Evolutionary conservation across 2,797 vertebrate species (phyloP), one percentile per base, ranked within the genome.

Genomic region (Artibeus lituratus): DNA sequence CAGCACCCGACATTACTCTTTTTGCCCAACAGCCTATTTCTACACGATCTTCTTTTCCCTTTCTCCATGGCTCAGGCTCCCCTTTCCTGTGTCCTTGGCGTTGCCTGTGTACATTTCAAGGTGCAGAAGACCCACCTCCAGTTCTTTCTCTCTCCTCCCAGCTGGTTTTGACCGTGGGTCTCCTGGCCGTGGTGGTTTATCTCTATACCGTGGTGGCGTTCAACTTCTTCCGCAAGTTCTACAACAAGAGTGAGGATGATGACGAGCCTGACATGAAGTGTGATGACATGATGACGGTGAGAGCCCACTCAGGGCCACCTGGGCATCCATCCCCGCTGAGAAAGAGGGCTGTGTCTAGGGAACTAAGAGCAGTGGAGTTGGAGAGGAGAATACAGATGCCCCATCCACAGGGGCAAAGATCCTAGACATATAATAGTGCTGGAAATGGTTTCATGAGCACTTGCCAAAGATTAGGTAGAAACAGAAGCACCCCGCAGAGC

Each of bases 181-280:
- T 99, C 97, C 98, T 99, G 14, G 99, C 99, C 0, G 99, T 99
- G 2, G 99, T 99, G 12, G 99, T 99, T 39, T 99, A 99, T 90
- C 99, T 99, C 85, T 99, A 99, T 98, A 99, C 99, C 0, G 99
- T 99, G 95, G 99, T 99, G 98, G 99, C 99, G 19, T 99, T 99
- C 98, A 99, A 99, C 98, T 99, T 99, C 98, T 99, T 99, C 98
- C 99, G 99, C 94, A 99, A 99, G 98, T 99, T 99, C 98, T 99
- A 99, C 99, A 99, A 99, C 98, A 99, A 99, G 97, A 99, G 99
- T 0, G 99, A 99, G 92, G 99, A 99, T 5, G 99, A 99, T 16
- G 99, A 99, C 0, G 99, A 99, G 97, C 99, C 99, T 0, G 99
- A 99, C 85, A 99, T 99, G 99, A 99, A 99, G 97, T 99, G 99